phyloP scores from a whole-genome alignment of 2,797 vertebrate genomes.

The Emydoidea blandingii region DNA sequence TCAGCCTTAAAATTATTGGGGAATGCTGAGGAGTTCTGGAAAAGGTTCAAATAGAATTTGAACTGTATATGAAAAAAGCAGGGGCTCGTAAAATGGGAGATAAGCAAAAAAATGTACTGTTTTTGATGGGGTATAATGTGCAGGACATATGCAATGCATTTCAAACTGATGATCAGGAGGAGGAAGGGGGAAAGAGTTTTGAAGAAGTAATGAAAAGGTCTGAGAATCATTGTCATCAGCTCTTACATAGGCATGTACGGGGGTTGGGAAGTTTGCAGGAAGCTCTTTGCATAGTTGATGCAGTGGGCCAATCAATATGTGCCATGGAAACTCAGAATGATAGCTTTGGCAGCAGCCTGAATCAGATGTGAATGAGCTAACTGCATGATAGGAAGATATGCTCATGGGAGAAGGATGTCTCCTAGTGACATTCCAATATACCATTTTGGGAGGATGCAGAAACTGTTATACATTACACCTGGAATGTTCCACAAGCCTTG shows the following conservation, averaged over 20 bases:
- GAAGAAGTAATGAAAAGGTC: rapidly evolving
- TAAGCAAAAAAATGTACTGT: background rate
- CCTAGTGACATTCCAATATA: background rate
- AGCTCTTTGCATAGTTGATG: background rate
- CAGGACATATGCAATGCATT: background rate
- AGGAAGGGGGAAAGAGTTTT: background rate
- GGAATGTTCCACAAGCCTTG: background rate
- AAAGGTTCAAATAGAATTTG: slow-evolving; percentile 49
- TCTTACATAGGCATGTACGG: background rate
- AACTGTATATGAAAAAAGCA: slow-evolving; percentile 18
- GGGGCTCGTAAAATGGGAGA: slow-evolving; percentile 21
- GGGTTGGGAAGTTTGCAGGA: background rate
- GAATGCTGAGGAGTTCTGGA: slow-evolving; percentile 32
- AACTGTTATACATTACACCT: background rate
- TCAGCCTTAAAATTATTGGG: slow-evolving; percentile 31
- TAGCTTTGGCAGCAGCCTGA: background rate
- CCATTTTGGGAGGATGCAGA: background rate
- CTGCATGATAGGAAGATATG: background rate
- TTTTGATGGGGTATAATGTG: slow-evolving; percentile 21
- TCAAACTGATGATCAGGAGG: background rate
- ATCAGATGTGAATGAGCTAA: background rate
- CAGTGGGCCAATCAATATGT: background rate
- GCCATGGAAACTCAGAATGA: background rate
- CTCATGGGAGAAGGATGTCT: background rate
- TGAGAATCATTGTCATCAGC: background rate